Base-by-base conservation (phyloP, 2,888 invertebrate genomes). In the Torymus aiolomorphi region DNA sequence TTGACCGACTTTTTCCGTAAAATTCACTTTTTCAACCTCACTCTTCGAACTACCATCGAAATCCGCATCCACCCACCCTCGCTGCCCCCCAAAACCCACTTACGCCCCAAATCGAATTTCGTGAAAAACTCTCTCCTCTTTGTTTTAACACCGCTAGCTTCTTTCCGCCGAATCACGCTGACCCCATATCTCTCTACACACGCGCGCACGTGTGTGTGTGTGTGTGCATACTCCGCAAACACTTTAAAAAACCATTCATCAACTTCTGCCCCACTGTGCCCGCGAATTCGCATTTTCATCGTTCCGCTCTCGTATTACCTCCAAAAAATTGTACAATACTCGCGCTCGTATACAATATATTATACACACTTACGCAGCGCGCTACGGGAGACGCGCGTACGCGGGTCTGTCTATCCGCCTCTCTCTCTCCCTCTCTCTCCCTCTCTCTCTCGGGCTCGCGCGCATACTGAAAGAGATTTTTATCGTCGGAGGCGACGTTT, bases 241-340 rank as follows among this genome's bases (percentile, higher is more conserved):
- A 80, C 79, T 80, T 80, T 80, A 80, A 80, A 80, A 80, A 65
- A n/a, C 66, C 79, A 75, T 80, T 18, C 66, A 66, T 80, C 79
- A 79, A 20, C 10, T 13, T 31, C 54, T 42, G 42, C 42, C 42
- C 42, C 42, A 42, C 42, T 42, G 42, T 42, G 42, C 12, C 42
- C 54, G 54, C 76, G 54, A 61, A 62, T 72, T 62, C 20, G 24
- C 72, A 18, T 54, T 63, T 73, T 62, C 54, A 62, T 54, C 52
- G 57, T 42, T 42, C 8, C 42, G 42, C 8, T 42, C 42, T 42
- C 42, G 8, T 8, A 42, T 42, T 42, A 42, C 42, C 8, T 10
- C 42, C 42, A 42, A 42, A 42, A 42, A 42, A 42, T 31, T 42
- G 5, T 42, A 42, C 42, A 42, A 42, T 42, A 42, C 42, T 8